Evolutionary conservation across 2,113 vertebrate genomes (phyloP).

Genomic region (Pholis gunnellus): DNA sequence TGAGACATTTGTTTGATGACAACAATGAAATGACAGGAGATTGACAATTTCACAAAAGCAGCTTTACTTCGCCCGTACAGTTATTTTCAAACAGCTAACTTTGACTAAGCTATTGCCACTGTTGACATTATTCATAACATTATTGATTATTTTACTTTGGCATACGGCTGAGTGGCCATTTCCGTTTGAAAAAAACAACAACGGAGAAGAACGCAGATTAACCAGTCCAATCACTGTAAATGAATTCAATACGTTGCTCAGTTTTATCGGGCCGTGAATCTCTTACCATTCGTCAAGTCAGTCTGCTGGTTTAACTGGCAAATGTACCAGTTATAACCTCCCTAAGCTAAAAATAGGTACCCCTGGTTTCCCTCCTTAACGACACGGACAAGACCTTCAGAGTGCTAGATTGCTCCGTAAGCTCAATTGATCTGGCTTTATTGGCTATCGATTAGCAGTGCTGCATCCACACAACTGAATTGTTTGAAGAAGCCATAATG

Average conservation of each 20-base stretch:
- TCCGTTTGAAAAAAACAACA: not conserved
- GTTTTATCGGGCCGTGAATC: not conserved
- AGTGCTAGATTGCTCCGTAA: constrained; percentile 61
- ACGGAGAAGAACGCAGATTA: not conserved
- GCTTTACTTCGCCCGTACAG: not conserved
- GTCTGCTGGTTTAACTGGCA: not conserved
- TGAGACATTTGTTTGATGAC: constrained; percentile 22
- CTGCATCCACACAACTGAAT: constrained; percentile 31
- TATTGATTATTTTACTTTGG: not conserved
- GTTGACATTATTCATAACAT: not conserved
- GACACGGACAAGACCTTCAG: constrained; percentile 9
- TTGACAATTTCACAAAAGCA: not conserved
- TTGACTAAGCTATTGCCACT: too few species aligned
- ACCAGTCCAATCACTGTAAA: constrained; percentile 6
- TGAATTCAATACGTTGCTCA: not conserved
- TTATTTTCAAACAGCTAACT: not conserved
- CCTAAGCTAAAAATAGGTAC: constrained; percentile 14
- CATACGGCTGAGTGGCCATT: not conserved
- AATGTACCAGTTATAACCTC: not conserved
- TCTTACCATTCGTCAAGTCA: not conserved
- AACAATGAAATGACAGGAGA: constrained; percentile 10
- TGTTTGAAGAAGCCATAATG: constrained; percentile 47
- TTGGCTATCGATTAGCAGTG: constrained; percentile 66
- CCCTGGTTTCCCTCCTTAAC: constrained; percentile 13
- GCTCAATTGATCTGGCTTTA: constrained; percentile 67